Conservation (phyloP, 37 sponge, comb jelly and placozoan species). For the Geodia barretti region DNA sequence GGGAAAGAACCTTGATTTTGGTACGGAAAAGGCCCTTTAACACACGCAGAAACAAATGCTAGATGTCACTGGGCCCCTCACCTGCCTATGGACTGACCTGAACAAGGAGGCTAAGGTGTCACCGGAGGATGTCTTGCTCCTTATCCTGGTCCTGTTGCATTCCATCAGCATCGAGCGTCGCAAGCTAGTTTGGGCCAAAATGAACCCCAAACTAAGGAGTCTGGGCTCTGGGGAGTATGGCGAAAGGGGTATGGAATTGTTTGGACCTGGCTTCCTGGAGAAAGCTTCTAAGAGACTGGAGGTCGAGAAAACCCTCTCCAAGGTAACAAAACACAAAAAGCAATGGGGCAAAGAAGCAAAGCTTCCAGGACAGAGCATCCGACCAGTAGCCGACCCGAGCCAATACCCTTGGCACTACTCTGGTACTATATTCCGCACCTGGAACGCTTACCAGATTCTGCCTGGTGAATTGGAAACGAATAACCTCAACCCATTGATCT, state of each 20-base stretch:
- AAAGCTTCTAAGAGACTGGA: slow-evolving; percentile 37
- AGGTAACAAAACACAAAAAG: slow-evolving; percentile 6
- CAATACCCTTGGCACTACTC: no score
- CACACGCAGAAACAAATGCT: background rate
- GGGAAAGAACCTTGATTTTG: background rate
- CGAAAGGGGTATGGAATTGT: background rate
- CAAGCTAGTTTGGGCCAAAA: slow-evolving; percentile 1
- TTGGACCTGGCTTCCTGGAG: slow-evolving; percentile 11
- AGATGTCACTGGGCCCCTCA: background rate
- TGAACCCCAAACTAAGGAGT: slow-evolving; percentile 2
- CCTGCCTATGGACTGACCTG: background rate
- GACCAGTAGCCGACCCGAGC: no score
- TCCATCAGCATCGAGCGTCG: slow-evolving; percentile 1
- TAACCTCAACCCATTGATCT: background rate
- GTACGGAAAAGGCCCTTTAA: slow-evolving; percentile 1
- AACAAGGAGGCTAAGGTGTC: background rate
- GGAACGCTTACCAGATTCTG: no score
- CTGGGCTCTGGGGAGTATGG: background rate
- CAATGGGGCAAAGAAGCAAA: background rate
- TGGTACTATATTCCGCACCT: no score
- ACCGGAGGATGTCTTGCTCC: background rate
- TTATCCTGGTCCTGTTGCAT: background rate
- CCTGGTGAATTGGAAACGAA: slow-evolving; percentile 9
- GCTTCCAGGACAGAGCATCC: background rate
- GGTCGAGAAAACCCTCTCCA: slow-evolving; percentile 15